Evolutionary conservation across 1,140 invertebrate genomes (phyloP), one percentile per base, ranked within the genome.

Genomic region (Diabrotica virgifera): DNA sequence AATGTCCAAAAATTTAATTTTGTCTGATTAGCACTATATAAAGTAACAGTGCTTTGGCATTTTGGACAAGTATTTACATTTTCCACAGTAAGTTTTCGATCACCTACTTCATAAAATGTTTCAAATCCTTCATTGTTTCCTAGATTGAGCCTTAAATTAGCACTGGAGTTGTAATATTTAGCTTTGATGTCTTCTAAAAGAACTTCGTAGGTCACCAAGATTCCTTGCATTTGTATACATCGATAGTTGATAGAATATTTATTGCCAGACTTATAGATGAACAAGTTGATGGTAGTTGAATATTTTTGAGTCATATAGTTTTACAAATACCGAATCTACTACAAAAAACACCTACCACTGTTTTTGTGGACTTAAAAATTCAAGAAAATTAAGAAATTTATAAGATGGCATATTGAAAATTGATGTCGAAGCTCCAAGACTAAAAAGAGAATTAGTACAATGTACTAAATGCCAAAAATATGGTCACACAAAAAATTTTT

Each of bases 1-100:
- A 70, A 75, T 6, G 54, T 61, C 62, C 66, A 72, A 4, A 62
- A 52, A 52, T 69, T 61, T 5, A 69, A 57, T 35, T 66, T 51
- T 10, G 59, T 68, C 60, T 65, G 60, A 52, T 72, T 69, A 5
- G 40, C 12, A 61, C 69, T 65, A n/a, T 64, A 62, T 24, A 74
- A 54, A 40, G 62, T 59, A 36, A 74, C 59, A 38, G 13, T 67
- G 8, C 67, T 62, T 14, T 66, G 67, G 59, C 71, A 74, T 62
- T 71, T 52, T 3, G 73, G 73, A 62, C 71, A 74, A 52, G 57
- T 59, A 36, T 66, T 69, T 10, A 59, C 40, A 51, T 74, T 74
- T 35, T 70, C 62, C 24, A 70, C 54, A 35, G 46, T 62, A 56
- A 70, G 65, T 62, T 70, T 67, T 12, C 60, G 52, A 37, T 65